Percentiles rank a stretch among this genome's conserved stretches.
phyloP scores from a whole-genome alignment of 1,140 invertebrate genomes.

The Pantala flavescens region DNA sequence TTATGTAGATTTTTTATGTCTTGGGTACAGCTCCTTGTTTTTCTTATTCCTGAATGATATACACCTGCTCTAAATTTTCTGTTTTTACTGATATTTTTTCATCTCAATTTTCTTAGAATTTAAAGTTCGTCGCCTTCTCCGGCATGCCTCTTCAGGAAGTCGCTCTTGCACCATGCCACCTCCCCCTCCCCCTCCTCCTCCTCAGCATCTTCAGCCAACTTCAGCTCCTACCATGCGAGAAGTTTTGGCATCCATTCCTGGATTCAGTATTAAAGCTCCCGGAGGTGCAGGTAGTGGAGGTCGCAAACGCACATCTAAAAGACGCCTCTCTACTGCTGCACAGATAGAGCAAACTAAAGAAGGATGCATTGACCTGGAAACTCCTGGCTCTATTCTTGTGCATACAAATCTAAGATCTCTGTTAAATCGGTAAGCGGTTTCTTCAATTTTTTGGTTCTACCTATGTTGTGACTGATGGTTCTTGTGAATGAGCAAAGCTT shows the following conservation, averaged over 20 bases:
- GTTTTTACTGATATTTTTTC: no score
- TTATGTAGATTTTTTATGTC: no score
- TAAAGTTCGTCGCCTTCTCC: not conserved
- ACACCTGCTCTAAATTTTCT: no score
- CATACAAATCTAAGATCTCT: conserved; percentile 81
- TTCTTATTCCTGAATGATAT: no score
- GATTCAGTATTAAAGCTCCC: conserved; percentile 67
- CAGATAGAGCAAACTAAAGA: conserved; percentile 86
- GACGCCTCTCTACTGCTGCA: conserved; percentile 77
- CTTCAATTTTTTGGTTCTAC: conserved; percentile 25
- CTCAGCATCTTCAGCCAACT: not conserved
- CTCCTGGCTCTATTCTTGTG: conserved; percentile 90
- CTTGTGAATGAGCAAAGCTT: no score
- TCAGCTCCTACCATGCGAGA: conserved; percentile 60
- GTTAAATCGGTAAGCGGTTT: conserved; percentile 43
- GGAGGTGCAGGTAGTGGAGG: not conserved
- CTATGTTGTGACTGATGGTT: no score
- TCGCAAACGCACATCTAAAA: conserved; percentile 60
- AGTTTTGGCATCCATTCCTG: conserved; percentile 78
- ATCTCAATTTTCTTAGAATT: not conserved
- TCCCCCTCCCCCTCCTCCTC: not conserved
- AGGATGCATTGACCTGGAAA: conserved; percentile 89
- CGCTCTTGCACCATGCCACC: conserved; percentile 4
- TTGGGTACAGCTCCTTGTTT: no score
- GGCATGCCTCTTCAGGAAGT: not conserved